A percentile compares a stretch with the other conserved stretches of the same genome.
Conservation (phyloP, 1,140 invertebrate species). For the Arctopsyche grandis region DNA sequence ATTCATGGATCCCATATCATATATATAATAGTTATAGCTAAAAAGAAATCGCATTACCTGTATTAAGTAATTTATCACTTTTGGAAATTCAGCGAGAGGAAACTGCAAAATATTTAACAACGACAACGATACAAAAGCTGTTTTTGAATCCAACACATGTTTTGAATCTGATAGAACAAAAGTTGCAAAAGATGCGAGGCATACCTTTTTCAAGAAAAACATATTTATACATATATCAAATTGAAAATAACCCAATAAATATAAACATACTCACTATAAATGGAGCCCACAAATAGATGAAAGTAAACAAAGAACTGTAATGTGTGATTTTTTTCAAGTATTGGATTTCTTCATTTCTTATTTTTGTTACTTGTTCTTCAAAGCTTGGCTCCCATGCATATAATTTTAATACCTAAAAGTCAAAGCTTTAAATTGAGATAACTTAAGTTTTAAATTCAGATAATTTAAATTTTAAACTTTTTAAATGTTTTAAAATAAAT, state of each 20-base stretch:
- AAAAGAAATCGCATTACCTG: conserved; percentile 82
- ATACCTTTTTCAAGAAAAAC: conserved; percentile 70
- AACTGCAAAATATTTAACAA: conserved; percentile 98
- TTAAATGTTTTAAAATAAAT: background rate
- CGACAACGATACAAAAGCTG: conserved; percentile 95
- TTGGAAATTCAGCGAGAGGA: conserved; percentile 89
- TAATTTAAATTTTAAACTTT: background rate
- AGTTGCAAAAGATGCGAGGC: conserved; percentile 91
- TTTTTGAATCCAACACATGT: conserved; percentile 85
- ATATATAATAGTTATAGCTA: conserved; percentile 83
- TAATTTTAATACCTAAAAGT: conserved; percentile 78
- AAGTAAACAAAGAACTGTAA: conserved; percentile 88
- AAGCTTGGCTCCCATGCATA: conserved; percentile 94
- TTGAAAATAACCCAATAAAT: background rate
- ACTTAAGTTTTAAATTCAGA: too few relatives aligned
- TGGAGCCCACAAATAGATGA: conserved; percentile 95
- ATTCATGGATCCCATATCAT: conserved; percentile 80
- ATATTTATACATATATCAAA: background rate
- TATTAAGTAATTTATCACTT: conserved; percentile 88
- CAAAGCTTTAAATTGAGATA: background rate
- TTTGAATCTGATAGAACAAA: conserved; percentile 84
- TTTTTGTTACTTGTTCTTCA: conserved; percentile 84
- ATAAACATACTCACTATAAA: conserved; percentile 82
- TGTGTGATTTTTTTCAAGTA: conserved; percentile 87
- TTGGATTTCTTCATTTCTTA: conserved; percentile 85